A percentile compares a stretch with the other conserved stretches of the same genome.
Evolutionary conservation across 35 echinoderm and acorn worm genomes (phyloP).

Genomic region (Stichopus chloronotus): DNA sequence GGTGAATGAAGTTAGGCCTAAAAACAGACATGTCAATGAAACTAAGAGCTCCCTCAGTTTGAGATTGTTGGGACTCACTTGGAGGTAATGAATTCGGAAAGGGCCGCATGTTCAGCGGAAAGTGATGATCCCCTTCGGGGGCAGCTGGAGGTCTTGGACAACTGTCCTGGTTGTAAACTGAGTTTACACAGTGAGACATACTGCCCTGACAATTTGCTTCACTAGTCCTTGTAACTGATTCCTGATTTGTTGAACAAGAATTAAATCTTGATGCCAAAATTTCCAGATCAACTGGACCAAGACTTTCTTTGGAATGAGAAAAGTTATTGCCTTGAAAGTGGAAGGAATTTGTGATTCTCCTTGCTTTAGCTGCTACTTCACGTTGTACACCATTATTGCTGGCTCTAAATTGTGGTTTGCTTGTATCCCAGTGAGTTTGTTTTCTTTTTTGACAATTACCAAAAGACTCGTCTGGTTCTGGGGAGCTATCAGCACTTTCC

Average conservation of each 20-base stretch:
- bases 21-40: slow-evolving; percentile 16
- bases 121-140: neutral
- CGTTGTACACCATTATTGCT: neutral
- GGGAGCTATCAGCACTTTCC: slow-evolving; percentile 40
- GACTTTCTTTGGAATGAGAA: slow-evolving; percentile 18
- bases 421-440: neutral
- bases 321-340: slow-evolving; percentile 28
- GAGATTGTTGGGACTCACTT: neutral
- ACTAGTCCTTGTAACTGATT: neutral
- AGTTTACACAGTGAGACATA: neutral
- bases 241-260: slow-evolving; percentile 12
- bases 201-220: neutral
- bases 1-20: slow-evolving; percentile 13
- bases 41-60: neutral
- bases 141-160: neutral
- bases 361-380: neutral
- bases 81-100: neutral
- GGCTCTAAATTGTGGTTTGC: neutral
- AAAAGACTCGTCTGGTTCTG: neutral
- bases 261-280: slow-evolving; percentile 46
- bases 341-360: neutral
- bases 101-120: neutral
- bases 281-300: slow-evolving; percentile 9
- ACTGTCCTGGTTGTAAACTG: neutral
- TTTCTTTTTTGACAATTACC: neutral